phyloP scores from a whole-genome alignment of 2,888 invertebrate genomes.

The Melikaiella ostensackeni region DNA sequence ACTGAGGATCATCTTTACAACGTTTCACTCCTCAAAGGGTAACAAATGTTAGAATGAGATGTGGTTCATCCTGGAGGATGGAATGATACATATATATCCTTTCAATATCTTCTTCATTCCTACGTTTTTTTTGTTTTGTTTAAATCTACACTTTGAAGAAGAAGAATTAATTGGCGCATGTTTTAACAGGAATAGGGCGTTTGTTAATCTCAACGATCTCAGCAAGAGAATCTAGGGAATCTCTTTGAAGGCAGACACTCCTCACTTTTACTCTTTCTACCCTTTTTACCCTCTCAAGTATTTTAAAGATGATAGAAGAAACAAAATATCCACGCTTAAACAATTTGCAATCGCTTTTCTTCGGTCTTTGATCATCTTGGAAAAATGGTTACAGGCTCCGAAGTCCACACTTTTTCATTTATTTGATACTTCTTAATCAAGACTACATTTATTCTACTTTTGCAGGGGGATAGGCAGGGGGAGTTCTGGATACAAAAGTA shows the following conservation, averaged over 20 bases:
- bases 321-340: constrained; percentile 12
- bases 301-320: constrained; percentile 17
- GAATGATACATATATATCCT: not conserved
- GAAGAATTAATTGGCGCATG: constrained; percentile 18
- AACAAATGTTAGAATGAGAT: not conserved
- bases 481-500: no score
- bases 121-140: not conserved
- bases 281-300: not conserved
- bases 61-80: not conserved
- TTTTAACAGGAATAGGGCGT: not conserved
- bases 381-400: no score
- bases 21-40: not conserved
- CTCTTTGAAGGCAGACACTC: constrained; percentile 2
- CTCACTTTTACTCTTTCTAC: not conserved
- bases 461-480: no score
- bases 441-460: no score
- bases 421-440: no score
- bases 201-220: constrained; percentile 17
- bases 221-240: constrained; percentile 18
- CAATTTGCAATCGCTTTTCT: constrained; percentile 13
- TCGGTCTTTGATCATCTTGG: constrained; percentile 16
- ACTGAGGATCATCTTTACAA: not conserved
- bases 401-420: no score
- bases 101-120: not conserved
- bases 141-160: not conserved